A percentile compares a stretch with the other conserved stretches of the same genome.
Evolutionary conservation across 2,113 vertebrate genomes (phyloP).

Genomic region (Myanophis thanlyinensis): DNA sequence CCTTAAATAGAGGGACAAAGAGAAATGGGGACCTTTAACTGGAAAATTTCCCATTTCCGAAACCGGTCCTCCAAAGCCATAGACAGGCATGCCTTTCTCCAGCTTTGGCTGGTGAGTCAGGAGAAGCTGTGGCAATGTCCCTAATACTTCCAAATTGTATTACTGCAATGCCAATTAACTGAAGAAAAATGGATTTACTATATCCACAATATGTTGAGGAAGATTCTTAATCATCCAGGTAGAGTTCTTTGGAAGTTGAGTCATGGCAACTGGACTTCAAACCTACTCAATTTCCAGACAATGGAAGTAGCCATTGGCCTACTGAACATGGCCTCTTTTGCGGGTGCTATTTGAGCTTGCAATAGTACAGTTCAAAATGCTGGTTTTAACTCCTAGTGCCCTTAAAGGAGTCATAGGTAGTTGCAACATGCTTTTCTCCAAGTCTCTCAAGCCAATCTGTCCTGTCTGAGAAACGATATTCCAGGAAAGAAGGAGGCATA

Average conservation of each 20-base stretch:
- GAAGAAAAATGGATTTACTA: not conserved
- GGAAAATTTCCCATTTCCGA: not conserved
- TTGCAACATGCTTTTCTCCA: not conserved
- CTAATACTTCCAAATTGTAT: not conserved
- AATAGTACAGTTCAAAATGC: not conserved
- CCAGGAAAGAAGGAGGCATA: not conserved
- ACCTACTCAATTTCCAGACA: not conserved
- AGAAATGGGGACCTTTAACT: not conserved
- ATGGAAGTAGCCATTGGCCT: too few species aligned
- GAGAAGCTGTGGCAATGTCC: not conserved
- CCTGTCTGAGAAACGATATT: not conserved
- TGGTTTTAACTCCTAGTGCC: not conserved
- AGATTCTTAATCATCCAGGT: not conserved
- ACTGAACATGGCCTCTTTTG: not conserved
- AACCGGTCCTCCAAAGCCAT: not conserved
- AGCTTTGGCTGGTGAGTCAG: not conserved
- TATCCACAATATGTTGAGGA: not conserved
- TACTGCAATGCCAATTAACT: not conserved
- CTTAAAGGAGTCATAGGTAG: not conserved
- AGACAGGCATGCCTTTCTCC: not conserved
- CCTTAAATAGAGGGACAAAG: not conserved
- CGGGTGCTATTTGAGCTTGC: not conserved
- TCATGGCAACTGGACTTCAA: not conserved
- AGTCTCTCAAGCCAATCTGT: not conserved
- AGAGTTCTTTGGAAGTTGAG: not conserved